Conservation (phyloP, 2,113 vertebrate genomes). For the Jaculus jaculus region DNA sequence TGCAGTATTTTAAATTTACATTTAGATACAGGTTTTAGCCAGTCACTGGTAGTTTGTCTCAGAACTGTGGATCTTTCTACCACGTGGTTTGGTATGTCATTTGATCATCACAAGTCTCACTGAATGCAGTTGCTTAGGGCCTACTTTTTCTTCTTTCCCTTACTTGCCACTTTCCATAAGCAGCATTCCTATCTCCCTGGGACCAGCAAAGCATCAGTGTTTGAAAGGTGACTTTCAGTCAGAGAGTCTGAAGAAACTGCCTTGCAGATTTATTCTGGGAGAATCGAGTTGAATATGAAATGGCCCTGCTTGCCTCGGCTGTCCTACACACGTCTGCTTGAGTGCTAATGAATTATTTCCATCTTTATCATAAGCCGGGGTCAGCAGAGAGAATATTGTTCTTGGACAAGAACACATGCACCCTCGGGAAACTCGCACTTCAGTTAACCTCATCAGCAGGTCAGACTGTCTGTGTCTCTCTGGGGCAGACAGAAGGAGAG, state of each 20-base stretch:
- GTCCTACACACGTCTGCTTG: slow-evolving; percentile 16
- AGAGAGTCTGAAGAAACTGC: slow-evolving; percentile 1
- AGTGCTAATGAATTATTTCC: slow-evolving; percentile 70
- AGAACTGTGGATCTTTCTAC: neutral
- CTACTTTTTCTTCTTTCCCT: neutral
- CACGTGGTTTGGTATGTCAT: fast-evolving
- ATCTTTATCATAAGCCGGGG: slow-evolving; percentile 54
- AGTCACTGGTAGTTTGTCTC: neutral
- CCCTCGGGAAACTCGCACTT: slow-evolving; percentile 61
- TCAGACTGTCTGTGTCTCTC: slow-evolving; percentile 76
- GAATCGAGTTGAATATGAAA: neutral
- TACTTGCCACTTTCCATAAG: neutral
- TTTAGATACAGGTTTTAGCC: neutral
- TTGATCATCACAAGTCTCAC: fast-evolving
- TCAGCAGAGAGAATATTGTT: slow-evolving; percentile 73
- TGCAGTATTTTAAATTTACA: neutral
- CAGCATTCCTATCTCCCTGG: neutral
- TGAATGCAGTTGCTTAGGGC: neutral
- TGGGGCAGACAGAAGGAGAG: slow-evolving; percentile 57
- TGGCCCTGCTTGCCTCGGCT: neutral
- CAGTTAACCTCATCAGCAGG: slow-evolving; percentile 64
- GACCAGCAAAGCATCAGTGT: neutral
- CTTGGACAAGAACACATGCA: slow-evolving; percentile 60
- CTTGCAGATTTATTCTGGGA: neutral
- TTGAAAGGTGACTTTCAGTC: slow-evolving; percentile 12